Evolutionary conservation across 2,797 vertebrate species (phyloP).

Genomic region (Thalassophryne amazonica): DNA sequence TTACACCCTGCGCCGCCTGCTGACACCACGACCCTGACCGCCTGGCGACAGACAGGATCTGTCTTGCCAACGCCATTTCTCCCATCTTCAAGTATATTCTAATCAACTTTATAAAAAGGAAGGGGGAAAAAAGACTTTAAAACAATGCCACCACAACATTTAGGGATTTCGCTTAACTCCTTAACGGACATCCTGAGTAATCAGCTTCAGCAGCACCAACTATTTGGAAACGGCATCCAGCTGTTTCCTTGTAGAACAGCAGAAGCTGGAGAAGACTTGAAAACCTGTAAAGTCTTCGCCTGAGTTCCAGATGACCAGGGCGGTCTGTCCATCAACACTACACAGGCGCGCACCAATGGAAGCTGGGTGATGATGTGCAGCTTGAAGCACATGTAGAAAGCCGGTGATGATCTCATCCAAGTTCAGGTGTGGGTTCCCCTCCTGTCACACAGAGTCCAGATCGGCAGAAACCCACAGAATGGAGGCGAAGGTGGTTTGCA

Average conservation of each 20-base stretch:
- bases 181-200: background rate
- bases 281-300: constrained; percentile 37
- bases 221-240: constrained; percentile 1
- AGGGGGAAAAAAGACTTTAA: constrained; percentile 29
- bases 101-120: constrained; percentile 40
- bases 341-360: background rate
- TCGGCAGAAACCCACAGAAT: constrained; percentile 6
- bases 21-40: constrained; percentile 54
- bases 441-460: background rate
- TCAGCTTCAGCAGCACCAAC: background rate
- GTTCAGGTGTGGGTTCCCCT: background rate
- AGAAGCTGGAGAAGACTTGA: constrained; percentile 1
- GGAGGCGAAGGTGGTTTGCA: background rate
- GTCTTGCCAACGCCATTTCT: too few species aligned
- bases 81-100: constrained; percentile 61
- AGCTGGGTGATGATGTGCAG: background rate
- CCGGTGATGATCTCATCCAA: background rate
- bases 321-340: constrained; percentile 37
- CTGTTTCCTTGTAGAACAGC: constrained; percentile 3
- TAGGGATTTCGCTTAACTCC: constrained; percentile 28
- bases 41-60: constrained; percentile 20
- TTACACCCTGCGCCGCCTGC: constrained; percentile 51
- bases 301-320: constrained; percentile 17
- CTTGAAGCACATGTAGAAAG: background rate
- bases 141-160: constrained; percentile 27